Evolutionary conservation across 1,140 invertebrate genomes (phyloP), one percentile per base, ranked within the genome.

Genomic region (Drosophila pruinosa): DNA sequence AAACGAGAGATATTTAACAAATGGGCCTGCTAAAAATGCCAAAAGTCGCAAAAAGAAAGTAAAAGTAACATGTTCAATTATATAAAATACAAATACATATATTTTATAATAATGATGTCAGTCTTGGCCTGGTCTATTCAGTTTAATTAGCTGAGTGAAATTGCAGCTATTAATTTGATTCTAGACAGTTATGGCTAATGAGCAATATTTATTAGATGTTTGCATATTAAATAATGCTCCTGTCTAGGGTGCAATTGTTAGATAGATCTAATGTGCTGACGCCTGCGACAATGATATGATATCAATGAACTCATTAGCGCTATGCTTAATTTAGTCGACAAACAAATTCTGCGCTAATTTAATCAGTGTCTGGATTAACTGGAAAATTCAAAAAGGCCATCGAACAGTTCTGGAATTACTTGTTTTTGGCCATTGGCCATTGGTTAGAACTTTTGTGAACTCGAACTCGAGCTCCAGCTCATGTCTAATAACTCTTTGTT

Each of bases 221-320:
- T 31, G 36, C 36, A 28, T 21, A 39, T 53, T 53, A 53, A 53
- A 39, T 39, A 34, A 43, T 61, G 21, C 34, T 38, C 4, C 34
- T 14, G 12, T 38, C 36, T 41, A n/a, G 39, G 2, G 3, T 19
- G 17, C 39, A 12, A 24, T n/a, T 26, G 10, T 12, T 1, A 4
- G 10, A 0, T 6, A 34, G 31, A 26, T 26, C 43, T 26, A 26
- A 12, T 39, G 41, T 14, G 24, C 3, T 47, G 3, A 21, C 14
- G 6, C 4, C 19, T 17, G 6, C 15, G n/a, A 7, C 28, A 15
- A n/a, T n/a, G 10, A 14, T 10, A 24, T 28, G 41, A 56, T 24
- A 62, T 65, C 68, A 77, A 63, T 77, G 78, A 81, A 77, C 70
- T 82, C 57, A 78, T 82, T 78, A 83, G 75, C 74, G 63, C 59